phyloP scores from a whole-genome alignment of 1,140 invertebrate genomes.

The Anastrepha obliqua region DNA sequence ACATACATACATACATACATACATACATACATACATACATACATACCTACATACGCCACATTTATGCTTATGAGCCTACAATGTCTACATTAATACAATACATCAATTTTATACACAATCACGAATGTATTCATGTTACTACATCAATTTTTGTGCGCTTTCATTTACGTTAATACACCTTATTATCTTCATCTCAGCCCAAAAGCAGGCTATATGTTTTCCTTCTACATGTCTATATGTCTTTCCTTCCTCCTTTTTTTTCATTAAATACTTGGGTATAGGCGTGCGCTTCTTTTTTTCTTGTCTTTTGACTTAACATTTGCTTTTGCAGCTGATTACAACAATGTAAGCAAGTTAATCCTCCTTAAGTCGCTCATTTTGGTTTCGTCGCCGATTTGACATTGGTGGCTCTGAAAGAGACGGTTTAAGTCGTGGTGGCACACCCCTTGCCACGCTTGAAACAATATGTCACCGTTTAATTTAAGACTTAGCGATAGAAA shows the following conservation, averaged over 20 bases:
- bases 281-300: not conserved
- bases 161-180: not conserved
- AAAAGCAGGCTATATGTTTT: not conserved
- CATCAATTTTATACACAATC: too few species aligned
- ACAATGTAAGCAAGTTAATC: not conserved
- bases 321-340: not conserved
- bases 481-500: not conserved
- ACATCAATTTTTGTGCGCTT: not conserved
- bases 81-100: too few species aligned
- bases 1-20: too few species aligned
- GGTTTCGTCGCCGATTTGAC: not conserved
- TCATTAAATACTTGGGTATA: not conserved
- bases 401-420: not conserved
- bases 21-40: too few species aligned
- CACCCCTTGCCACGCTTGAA: not conserved
- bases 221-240: too few species aligned
- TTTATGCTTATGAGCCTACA: too few species aligned
- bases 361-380: not conserved
- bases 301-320: not conserved
- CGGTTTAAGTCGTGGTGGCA: not conserved
- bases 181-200: not conserved
- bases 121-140: too few species aligned
- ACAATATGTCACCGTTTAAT: not conserved
- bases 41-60: too few species aligned
- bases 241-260: too few species aligned